Evolutionary conservation across 2,797 vertebrate genomes (phyloP).

Genomic region (Galagoides demidoff): DNA sequence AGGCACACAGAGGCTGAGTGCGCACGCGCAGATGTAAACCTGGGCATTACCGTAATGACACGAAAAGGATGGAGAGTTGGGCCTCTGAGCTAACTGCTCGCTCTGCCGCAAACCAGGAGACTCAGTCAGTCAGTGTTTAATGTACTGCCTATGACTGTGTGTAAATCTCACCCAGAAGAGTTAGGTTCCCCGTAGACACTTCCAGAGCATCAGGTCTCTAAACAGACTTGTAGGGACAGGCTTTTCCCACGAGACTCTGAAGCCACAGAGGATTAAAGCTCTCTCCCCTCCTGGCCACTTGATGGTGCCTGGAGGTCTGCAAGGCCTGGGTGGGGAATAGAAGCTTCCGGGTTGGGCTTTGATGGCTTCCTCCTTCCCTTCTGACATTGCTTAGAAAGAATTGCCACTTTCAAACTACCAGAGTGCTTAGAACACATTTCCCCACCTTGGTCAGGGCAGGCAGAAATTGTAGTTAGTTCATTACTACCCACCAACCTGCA

Average conservation of each 20-base stretch:
- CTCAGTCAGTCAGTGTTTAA: not conserved
- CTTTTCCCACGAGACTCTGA: conserved; percentile 40
- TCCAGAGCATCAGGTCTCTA: conserved; percentile 27
- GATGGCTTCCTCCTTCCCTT: not conserved
- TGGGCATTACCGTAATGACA: conserved; percentile 63
- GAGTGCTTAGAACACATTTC: not conserved
- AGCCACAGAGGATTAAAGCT: conserved; percentile 48
- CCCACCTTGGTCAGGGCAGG: not conserved
- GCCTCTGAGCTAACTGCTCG: not conserved
- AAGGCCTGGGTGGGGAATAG: not conserved
- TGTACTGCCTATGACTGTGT: not conserved
- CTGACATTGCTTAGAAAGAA: conserved; percentile 29
- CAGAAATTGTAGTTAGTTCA: conserved; percentile 3
- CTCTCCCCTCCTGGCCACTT: conserved; percentile 46
- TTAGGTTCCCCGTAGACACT: not conserved
- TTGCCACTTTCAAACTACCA: not conserved
- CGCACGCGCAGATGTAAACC: not conserved
- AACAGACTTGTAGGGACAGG: not conserved
- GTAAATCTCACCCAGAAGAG: not conserved
- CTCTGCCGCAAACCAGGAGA: conserved; percentile 25
- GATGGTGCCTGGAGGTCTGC: conserved; percentile 38
- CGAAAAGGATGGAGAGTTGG: not conserved
- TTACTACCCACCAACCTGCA: not conserved
- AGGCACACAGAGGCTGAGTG: not conserved
- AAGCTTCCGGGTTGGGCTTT: not conserved